Conservation (phyloP, 1,140 invertebrate genomes). For the Dysdera silvatica region DNA sequence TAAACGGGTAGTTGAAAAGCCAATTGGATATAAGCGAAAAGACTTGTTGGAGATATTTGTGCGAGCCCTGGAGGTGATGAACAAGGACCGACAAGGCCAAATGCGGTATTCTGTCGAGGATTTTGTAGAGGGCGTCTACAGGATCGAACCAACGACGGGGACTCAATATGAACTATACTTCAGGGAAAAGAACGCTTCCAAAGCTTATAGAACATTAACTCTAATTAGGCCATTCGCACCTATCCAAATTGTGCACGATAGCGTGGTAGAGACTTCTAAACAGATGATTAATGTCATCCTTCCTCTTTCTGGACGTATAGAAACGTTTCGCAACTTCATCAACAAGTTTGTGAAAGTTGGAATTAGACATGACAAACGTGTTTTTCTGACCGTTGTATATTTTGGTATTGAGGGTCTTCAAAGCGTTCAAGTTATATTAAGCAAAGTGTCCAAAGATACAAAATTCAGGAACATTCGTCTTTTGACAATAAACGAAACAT, state of each 20-base stretch:
- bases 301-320: slow-evolving; percentile 66
- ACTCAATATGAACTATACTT: slow-evolving; percentile 73
- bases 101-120: slow-evolving; percentile 52
- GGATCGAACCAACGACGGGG: slow-evolving; percentile 63
- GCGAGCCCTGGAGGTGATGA: slow-evolving; percentile 58
- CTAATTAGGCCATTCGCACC: slow-evolving; percentile 64
- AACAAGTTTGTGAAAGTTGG: slow-evolving; percentile 70
- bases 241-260: slow-evolving; percentile 53
- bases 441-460: slow-evolving; percentile 46
- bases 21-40: slow-evolving; percentile 66
- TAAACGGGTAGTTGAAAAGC: slow-evolving; percentile 71
- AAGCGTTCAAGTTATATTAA: slow-evolving; percentile 58
- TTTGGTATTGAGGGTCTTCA: slow-evolving; percentile 57
- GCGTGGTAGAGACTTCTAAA: slow-evolving; percentile 45
- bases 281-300: slow-evolving; percentile 66
- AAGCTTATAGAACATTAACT: slow-evolving; percentile 53
- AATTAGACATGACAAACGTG: slow-evolving; percentile 57
- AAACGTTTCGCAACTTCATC: slow-evolving; percentile 77
- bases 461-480: slow-evolving; percentile 44
- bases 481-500: slow-evolving; percentile 43
- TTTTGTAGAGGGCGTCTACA: slow-evolving; percentile 68
- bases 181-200: slow-evolving; percentile 29
- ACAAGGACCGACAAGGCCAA: slow-evolving; percentile 42
- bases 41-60: slow-evolving; percentile 59
- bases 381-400: slow-evolving; percentile 68